phyloP scores from a whole-genome alignment of 2,113 vertebrate species.

The Campylorhamphus procurvoides region DNA sequence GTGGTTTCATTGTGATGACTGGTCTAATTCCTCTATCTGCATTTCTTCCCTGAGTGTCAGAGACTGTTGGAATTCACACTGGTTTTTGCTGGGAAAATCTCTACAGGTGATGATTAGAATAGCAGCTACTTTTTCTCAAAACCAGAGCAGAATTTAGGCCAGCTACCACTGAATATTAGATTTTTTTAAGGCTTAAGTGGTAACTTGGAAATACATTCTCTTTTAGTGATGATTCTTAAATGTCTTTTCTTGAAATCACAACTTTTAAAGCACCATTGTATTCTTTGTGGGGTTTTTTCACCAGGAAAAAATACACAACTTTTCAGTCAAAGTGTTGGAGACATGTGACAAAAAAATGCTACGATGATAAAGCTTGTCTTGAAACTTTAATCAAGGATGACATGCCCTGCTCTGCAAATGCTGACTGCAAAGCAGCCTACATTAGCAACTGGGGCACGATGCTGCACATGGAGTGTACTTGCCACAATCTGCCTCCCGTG shows the following conservation, averaged over 20 bases:
- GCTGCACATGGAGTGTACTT: conserved; percentile 82
- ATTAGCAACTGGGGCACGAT: conserved; percentile 79
- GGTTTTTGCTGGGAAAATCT: background rate
- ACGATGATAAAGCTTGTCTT: conserved; percentile 72
- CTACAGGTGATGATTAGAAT: background rate
- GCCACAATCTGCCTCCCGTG: conserved; percentile 37
- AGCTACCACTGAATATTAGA: background rate
- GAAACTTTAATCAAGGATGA: conserved; percentile 66
- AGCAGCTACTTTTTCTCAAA: background rate
- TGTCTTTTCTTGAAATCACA: background rate
- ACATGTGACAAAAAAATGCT: conserved; percentile 62
- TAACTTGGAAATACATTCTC: background rate
- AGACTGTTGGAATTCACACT: background rate
- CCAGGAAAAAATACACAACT: conserved; percentile 74
- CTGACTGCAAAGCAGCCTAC: conserved; percentile 85
- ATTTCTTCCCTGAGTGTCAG: background rate
- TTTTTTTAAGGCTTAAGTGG: background rate
- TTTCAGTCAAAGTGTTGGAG: conserved; percentile 85
- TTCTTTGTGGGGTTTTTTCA: background rate
- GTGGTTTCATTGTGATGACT: background rate
- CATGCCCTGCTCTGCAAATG: conserved; percentile 71
- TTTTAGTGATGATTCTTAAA: background rate
- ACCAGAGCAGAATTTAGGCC: background rate
- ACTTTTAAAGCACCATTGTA: background rate
- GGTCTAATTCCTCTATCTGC: background rate